Conservation (phyloP, 2,113 vertebrate species). For the Empidonax traillii region DNA sequence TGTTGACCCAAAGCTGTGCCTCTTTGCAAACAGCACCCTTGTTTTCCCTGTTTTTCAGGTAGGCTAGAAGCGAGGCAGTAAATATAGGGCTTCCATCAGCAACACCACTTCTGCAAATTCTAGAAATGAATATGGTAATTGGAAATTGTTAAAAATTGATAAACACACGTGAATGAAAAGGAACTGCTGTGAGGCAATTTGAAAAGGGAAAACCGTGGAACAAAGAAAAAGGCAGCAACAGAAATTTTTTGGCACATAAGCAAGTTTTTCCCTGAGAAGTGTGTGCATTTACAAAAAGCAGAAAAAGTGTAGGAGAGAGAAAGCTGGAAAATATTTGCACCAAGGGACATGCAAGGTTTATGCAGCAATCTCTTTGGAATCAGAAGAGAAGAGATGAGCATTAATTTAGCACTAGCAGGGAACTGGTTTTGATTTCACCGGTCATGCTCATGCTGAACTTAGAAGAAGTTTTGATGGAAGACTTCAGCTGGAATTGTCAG, state of each 20-base stretch:
- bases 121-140: background rate
- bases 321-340: background rate
- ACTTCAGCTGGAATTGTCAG: background rate
- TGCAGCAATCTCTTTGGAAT: background rate
- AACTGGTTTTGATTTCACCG: background rate
- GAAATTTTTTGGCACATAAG: background rate
- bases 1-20: background rate
- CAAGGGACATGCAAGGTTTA: background rate
- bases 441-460: background rate
- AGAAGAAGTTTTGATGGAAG: background rate
- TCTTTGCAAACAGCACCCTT: background rate
- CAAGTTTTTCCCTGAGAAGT: background rate
- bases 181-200: background rate
- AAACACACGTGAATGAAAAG: background rate
- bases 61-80: background rate
- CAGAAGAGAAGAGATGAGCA: background rate
- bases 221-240: background rate
- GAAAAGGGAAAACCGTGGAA: background rate
- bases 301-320: background rate
- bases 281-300: background rate
- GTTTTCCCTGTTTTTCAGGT: background rate
- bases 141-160: constrained; percentile 25
- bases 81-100: background rate
- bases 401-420: background rate
- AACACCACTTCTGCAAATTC: background rate